Percentiles rank a stretch among this genome's conserved stretches.
phyloP scores from a whole-genome alignment of 2,113 vertebrate genomes.

The Pandion haliaetus region DNA sequence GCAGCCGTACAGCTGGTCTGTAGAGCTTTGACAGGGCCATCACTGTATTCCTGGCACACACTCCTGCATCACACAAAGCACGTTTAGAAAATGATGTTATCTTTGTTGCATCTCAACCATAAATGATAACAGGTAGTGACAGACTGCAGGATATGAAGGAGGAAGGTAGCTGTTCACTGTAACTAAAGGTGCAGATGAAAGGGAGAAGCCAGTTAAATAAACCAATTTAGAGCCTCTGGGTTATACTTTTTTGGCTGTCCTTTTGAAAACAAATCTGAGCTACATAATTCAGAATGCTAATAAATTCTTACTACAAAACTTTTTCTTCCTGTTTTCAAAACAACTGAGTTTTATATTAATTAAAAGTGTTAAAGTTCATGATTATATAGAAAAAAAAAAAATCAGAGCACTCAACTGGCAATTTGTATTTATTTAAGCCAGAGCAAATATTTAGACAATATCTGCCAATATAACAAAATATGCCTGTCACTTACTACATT shows the following conservation, averaged over 20 bases:
- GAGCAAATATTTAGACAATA: slow-evolving; percentile 68
- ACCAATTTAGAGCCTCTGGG: not conserved
- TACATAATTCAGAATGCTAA: slow-evolving; percentile 21
- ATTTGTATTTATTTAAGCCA: slow-evolving; percentile 65
- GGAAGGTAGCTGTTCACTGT: not conserved
- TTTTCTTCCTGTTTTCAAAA: not conserved
- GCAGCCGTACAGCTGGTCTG: slow-evolving; percentile 48
- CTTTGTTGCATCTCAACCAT: not conserved
- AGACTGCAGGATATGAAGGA: not conserved
- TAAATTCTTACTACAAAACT: slow-evolving; percentile 20
- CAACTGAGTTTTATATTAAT: not conserved
- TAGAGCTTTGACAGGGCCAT: slow-evolving; percentile 6
- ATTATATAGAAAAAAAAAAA: not conserved
- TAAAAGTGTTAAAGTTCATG: slow-evolving; percentile 32
- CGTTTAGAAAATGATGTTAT: slow-evolving; percentile 30
- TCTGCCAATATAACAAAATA: slow-evolving; percentile 66
- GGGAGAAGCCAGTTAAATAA: slow-evolving; percentile 1
- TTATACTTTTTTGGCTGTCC: not conserved
- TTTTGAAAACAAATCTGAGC: slow-evolving; percentile 12
- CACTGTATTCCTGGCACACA: slow-evolving; percentile 50
- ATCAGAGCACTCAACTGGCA: slow-evolving; percentile 27
- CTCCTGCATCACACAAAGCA: slow-evolving; percentile 31
- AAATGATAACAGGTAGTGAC: slow-evolving; percentile 10
- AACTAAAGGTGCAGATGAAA: slow-evolving; percentile 7
- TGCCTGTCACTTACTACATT: slow-evolving; percentile 65